These are phyloP conservation scores for Trichacis sp. DNA, from an alignment of 2,888 invertebrate species.

Conservation along the genomic window DNA sequence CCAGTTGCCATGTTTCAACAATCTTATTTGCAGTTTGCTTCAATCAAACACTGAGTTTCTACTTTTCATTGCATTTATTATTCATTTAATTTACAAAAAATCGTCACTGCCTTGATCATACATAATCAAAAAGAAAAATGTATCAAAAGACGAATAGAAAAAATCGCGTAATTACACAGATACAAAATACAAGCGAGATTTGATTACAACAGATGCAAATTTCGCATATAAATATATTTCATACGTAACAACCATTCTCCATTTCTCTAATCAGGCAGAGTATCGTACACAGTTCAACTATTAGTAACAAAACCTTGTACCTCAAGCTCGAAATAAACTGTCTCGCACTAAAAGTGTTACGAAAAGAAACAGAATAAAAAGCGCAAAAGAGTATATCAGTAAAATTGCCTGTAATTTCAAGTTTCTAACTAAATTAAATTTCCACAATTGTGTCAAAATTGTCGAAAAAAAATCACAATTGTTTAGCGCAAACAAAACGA, in stretches of 20 bases:
- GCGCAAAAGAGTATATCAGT: constrained; percentile 1
- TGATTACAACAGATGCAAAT: neutral
- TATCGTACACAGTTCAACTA: constrained; percentile 38
- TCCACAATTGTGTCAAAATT: no score
- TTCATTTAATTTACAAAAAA: no score
- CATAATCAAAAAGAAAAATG: neutral
- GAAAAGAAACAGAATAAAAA: constrained; percentile 16
- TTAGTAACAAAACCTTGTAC: constrained; percentile 41
- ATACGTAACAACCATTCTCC: constrained; percentile 33
- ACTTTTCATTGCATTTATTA: no score
- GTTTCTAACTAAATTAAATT: neutral
- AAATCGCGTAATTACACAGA: neutral
- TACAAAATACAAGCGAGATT: constrained; percentile 1
- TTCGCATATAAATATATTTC: neutral
- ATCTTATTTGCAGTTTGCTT: no score
- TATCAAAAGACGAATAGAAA: neutral
- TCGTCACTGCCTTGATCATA: neutral
- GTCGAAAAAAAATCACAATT: no score
- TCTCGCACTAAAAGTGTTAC: constrained; percentile 36
- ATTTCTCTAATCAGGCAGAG: constrained; percentile 20
- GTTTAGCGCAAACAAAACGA: no score
- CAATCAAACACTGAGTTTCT: no score
- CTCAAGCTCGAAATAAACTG: constrained; percentile 39
- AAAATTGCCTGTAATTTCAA: neutral
- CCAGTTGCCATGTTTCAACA: constrained; percentile 23